Conservation (phyloP, 2,797 vertebrate species). For the Bryconaethiops microstoma region DNA sequence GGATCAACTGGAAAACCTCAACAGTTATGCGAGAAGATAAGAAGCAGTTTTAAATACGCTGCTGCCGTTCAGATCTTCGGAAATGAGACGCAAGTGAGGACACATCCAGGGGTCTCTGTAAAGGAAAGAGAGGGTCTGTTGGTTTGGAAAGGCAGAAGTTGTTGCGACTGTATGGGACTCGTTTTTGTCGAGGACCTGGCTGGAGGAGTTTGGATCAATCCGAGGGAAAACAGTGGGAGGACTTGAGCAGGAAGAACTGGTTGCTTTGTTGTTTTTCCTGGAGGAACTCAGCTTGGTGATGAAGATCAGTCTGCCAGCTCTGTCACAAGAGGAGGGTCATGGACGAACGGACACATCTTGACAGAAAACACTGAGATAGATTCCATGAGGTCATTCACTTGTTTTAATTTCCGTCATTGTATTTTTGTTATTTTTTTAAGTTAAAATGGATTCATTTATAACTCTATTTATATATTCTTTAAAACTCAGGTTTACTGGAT, state of each 20-base stretch:
- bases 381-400: neutral
- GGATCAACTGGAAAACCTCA: conserved; percentile 32
- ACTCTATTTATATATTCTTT: no score
- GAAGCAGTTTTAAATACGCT: conserved; percentile 35
- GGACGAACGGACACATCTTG: neutral
- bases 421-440: neutral
- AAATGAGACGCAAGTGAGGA: conserved; percentile 49
- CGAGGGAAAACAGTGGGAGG: conserved; percentile 64
- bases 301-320: neutral
- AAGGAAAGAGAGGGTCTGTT: conserved; percentile 32
- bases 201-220: conserved; percentile 78
- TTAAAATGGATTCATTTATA: neutral
- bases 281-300: neutral
- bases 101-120: neutral
- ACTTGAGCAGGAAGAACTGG: conserved; percentile 55
- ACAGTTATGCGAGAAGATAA: conserved; percentile 50
- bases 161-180: conserved; percentile 62
- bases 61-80: conserved; percentile 47
- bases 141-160: conserved; percentile 1
- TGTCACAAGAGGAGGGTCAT: neutral
- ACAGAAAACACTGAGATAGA: neutral
- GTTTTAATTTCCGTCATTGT: neutral
- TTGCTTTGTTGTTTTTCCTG: neutral
- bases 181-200: conserved; percentile 78
- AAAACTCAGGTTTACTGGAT: neutral